A percentile compares a stretch with the other conserved stretches of the same genome.
phyloP scores from a whole-genome alignment of 2,797 vertebrate genomes.

The Eulemur mongoz region DNA sequence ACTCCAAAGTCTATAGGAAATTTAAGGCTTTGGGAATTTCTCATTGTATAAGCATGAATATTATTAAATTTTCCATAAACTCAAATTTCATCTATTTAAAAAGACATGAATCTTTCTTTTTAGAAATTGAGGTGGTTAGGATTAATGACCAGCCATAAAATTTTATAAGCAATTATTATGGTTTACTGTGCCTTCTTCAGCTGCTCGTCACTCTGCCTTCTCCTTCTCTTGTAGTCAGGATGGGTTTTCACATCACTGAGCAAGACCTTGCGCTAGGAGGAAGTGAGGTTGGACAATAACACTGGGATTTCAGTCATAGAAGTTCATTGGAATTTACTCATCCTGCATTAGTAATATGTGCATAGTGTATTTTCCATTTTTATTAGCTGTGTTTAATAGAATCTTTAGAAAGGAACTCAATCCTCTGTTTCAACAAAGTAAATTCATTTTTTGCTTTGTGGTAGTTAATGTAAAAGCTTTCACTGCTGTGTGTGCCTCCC shows the following conservation, averaged over 20 bases:
- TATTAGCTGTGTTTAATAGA: background rate
- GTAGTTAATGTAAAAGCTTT: background rate
- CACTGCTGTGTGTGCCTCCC: too few relatives aligned
- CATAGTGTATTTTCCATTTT: background rate
- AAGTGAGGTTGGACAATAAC: rapidly evolving
- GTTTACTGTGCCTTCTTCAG: conserved; percentile 27
- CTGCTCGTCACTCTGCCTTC: background rate
- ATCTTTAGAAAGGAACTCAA: background rate
- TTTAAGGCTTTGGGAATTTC: conserved; percentile 46
- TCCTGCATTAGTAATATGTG: background rate
- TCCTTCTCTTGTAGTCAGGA: background rate
- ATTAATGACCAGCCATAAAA: conserved; percentile 71
- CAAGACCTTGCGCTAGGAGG: background rate
- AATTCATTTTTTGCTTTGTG: background rate
- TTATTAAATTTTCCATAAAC: conserved; percentile 62
- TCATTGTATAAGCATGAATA: conserved; percentile 48
- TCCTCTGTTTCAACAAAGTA: background rate
- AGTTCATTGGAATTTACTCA: background rate
- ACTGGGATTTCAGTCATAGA: background rate
- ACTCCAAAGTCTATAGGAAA: background rate
- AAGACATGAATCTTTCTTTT: conserved; percentile 71
- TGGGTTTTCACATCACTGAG: background rate
- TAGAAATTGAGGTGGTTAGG: conserved; percentile 67
- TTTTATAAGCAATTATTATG: conserved; percentile 67
- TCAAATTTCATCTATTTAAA: conserved; percentile 56